These are phyloP conservation scores for Pseudomyrmex sp. DNA, from an alignment of 1,140 invertebrate species.

Conservation along the genomic window DNA sequence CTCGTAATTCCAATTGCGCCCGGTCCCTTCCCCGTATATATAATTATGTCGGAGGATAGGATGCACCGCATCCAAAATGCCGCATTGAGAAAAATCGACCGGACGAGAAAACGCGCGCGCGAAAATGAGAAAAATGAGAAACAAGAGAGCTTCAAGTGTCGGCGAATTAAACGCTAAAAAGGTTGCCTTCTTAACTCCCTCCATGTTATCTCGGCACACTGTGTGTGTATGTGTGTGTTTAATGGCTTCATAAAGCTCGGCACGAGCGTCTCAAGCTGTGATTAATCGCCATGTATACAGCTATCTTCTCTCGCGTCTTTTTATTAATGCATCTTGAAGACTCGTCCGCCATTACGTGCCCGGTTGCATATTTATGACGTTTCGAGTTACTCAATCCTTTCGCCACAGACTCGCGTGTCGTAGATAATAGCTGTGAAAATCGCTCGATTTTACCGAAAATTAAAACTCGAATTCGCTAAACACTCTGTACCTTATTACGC, in stretches of 20 bases:
- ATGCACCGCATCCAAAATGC: background rate
- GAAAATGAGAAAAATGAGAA: conserved; percentile 6
- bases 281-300: conserved; percentile 64
- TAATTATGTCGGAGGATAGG: conserved; percentile 10
- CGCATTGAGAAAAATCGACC: background rate
- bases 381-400: conserved; percentile 50
- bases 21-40: background rate
- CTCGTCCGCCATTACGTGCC: conserved; percentile 30
- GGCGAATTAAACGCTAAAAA: conserved; percentile 38
- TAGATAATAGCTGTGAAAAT: conserved; percentile 5
- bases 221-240: conserved; percentile 23
- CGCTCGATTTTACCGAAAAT: background rate
- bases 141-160: conserved; percentile 44
- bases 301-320: conserved; percentile 6
- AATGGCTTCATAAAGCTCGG: conserved; percentile 63
- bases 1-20: conserved; percentile 19
- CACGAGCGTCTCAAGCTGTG: conserved; percentile 53
- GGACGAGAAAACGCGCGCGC: background rate
- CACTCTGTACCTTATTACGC: background rate
- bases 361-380: conserved; percentile 39
- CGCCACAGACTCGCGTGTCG: background rate
- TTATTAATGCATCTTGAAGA: conserved; percentile 63
- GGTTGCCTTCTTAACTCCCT: conserved; percentile 49
- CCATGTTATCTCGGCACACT: conserved; percentile 54
- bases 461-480: too few species aligned